Evolutionary conservation across 92 coral and sea anemone genomes (phyloP).

Genomic region (Porites rus): DNA sequence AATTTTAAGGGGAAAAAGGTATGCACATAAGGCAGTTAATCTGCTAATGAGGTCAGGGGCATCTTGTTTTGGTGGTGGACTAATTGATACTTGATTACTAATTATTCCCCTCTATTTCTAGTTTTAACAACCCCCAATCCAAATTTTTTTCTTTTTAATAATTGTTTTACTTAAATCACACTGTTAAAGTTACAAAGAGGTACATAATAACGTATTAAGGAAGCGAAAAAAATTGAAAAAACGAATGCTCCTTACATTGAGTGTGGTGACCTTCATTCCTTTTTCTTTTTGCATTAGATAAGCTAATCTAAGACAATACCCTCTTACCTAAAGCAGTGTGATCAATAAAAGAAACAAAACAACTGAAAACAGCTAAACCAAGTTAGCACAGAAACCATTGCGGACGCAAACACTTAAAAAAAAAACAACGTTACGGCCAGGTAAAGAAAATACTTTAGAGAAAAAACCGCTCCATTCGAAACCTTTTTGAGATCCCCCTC

Average conservation of each 20-base stretch:
- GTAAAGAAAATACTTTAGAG: neutral
- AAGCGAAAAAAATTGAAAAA: too few relatives aligned
- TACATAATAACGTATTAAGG: neutral
- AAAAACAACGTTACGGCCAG: too few relatives aligned
- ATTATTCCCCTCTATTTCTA: neutral
- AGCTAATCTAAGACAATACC: too few relatives aligned
- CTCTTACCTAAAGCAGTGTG: too few relatives aligned
- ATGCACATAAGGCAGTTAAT: neutral
- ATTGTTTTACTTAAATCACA: too few relatives aligned
- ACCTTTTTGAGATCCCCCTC: too few relatives aligned
- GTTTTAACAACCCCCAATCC: neutral
- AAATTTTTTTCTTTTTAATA: neutral
- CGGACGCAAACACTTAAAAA: too few relatives aligned
- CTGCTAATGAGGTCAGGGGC: slow-evolving; percentile 3
- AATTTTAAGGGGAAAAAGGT: neutral
- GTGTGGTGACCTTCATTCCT: neutral
- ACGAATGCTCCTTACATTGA: neutral
- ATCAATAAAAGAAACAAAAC: too few relatives aligned
- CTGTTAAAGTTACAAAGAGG: too few relatives aligned
- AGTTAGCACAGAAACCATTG: too few relatives aligned
- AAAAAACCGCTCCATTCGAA: too few relatives aligned
- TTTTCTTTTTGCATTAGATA: neutral
- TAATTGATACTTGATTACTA: neutral
- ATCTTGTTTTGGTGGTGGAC: neutral
- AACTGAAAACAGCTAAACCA: too few relatives aligned